Conservation (phyloP, 1,140 invertebrate genomes). For the Drosophila pandora region DNA sequence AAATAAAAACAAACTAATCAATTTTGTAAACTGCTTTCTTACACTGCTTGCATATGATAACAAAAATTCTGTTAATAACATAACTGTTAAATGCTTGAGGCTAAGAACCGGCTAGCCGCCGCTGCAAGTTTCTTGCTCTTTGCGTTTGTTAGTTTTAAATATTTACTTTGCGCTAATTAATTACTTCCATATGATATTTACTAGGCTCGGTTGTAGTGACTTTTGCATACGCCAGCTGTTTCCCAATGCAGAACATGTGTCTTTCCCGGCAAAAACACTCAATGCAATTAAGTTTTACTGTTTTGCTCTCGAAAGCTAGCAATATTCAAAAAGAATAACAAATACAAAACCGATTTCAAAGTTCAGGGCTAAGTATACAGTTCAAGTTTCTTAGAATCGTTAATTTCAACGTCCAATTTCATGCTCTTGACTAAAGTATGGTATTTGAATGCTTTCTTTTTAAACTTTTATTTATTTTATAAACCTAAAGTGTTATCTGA, state of each 20-base stretch:
- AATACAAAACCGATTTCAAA: not conserved
- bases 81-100: constrained; percentile 15
- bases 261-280: not conserved
- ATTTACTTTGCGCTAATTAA: constrained; percentile 35
- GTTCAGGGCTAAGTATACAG: constrained; percentile 19
- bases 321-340: constrained; percentile 27
- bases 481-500: not conserved
- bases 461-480: not conserved
- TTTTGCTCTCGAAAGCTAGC: constrained; percentile 22
- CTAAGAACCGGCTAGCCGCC: constrained; percentile 2
- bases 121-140: constrained; percentile 14
- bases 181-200: constrained; percentile 4
- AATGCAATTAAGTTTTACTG: constrained; percentile 35
- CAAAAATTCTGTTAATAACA: constrained; percentile 6
- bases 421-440: not conserved
- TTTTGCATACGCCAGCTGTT: constrained; percentile 34
- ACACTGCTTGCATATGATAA: constrained; percentile 18
- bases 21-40: constrained; percentile 8
- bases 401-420: not conserved
- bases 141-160: constrained; percentile 26
- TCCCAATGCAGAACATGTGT: constrained; percentile 11
- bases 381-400: constrained; percentile 18
- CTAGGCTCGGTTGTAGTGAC: not conserved
- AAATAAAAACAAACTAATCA: not conserved
- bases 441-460: not conserved